Conservation (phyloP, 2,113 vertebrate species). For the Antigone vipio region DNA sequence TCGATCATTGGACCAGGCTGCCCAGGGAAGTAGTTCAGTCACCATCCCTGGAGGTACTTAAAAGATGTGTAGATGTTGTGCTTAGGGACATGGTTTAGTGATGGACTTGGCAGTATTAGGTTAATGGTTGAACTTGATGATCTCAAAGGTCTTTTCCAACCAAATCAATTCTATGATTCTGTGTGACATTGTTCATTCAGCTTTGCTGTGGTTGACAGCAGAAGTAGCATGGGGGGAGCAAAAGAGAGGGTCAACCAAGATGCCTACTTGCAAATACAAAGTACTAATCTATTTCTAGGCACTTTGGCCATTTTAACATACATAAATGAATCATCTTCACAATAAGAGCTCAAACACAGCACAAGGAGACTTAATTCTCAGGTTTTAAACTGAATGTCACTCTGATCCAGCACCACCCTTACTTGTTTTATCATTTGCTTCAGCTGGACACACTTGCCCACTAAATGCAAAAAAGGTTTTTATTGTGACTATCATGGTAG, state of each 20-base stretch:
- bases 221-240: neutral
- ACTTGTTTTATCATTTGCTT: neutral
- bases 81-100: no score
- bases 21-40: no score
- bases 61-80: no score
- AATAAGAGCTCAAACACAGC: neutral
- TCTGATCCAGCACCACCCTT: neutral
- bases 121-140: no score
- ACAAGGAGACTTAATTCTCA: accelerated
- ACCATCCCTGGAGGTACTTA: no score
- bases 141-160: no score
- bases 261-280: neutral
- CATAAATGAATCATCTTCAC: neutral
- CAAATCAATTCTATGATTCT: no score
- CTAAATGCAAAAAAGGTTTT: neutral
- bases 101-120: no score
- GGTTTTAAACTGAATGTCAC: accelerated
- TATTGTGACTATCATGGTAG: neutral
- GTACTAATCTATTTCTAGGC: neutral
- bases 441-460: neutral
- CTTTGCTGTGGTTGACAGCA: neutral
- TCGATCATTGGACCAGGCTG: no score
- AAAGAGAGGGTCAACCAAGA: neutral
- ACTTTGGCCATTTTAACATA: neutral
- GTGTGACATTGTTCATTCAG: neutral